phyloP scores from a whole-genome alignment of 2,797 vertebrate genomes.

The Megaceryle alcyon region DNA sequence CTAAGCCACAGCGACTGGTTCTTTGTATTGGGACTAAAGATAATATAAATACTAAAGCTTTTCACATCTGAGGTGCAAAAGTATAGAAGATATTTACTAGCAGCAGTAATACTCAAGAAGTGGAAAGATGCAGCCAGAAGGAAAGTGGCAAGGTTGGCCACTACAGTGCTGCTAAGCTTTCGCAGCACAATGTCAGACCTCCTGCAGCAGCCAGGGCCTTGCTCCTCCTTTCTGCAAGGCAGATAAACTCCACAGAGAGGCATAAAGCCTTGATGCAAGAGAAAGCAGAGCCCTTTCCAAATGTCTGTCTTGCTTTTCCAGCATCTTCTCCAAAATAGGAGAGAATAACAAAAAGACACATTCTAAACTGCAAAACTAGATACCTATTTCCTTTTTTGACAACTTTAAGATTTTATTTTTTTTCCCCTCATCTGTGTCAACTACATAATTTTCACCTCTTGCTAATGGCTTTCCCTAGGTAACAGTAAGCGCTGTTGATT shows the following conservation, averaged over 20 bases:
- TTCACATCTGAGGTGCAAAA: background rate
- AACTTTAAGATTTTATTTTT: background rate
- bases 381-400: background rate
- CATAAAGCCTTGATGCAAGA: background rate
- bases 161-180: background rate
- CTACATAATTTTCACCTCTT: slow-evolving; percentile 10
- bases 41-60: background rate
- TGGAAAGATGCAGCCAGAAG: background rate
- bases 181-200: background rate
- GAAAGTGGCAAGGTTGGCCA: background rate
- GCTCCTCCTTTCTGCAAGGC: background rate
- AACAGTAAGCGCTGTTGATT: slow-evolving; percentile 36
- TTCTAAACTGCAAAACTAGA: background rate
- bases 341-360: background rate
- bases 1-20: background rate
- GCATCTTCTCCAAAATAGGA: background rate
- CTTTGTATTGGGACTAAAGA: background rate
- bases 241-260: background rate
- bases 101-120: background rate
- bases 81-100: background rate
- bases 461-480: slow-evolving; percentile 10
- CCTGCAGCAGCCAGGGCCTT: background rate
- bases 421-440: background rate
- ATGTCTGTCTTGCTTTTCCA: background rate
- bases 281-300: background rate